Conservation (phyloP, 2,113 vertebrate genomes). For the Paradisaea rubra region DNA sequence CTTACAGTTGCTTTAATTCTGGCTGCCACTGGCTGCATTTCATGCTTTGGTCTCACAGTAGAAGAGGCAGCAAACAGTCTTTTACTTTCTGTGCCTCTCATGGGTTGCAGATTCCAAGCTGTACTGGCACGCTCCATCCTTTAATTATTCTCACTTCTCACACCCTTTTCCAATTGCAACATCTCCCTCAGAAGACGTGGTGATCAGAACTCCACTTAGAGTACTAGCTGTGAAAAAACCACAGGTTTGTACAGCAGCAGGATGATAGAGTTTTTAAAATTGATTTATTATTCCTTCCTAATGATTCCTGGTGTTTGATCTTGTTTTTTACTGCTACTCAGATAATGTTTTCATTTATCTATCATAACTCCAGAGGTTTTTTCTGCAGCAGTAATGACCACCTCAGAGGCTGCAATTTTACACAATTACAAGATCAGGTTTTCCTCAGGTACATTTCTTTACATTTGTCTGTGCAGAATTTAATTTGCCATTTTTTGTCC, state of each 20-base stretch:
- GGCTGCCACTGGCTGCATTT: background rate
- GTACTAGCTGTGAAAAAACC: background rate
- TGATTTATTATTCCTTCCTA: background rate
- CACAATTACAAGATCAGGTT: background rate
- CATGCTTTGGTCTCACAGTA: background rate
- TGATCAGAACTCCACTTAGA: background rate
- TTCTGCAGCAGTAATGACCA: background rate
- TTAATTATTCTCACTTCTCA: background rate
- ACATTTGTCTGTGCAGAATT: background rate
- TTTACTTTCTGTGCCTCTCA: background rate
- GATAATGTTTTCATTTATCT: background rate
- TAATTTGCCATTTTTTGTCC: background rate
- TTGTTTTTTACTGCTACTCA: background rate
- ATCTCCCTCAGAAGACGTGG: rapidly evolving
- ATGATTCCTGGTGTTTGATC: background rate
- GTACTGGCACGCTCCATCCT: background rate
- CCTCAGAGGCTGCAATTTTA: background rate
- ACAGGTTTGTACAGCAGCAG: rapidly evolving
- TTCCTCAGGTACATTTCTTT: background rate
- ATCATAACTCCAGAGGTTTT: background rate
- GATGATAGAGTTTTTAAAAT: background rate
- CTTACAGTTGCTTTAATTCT: background rate
- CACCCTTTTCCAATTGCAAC: background rate
- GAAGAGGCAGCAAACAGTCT: background rate
- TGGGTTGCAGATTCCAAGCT: background rate